Base-by-base conservation (phyloP, 2,888 invertebrate species). In the Iphiclides podalirius region DNA sequence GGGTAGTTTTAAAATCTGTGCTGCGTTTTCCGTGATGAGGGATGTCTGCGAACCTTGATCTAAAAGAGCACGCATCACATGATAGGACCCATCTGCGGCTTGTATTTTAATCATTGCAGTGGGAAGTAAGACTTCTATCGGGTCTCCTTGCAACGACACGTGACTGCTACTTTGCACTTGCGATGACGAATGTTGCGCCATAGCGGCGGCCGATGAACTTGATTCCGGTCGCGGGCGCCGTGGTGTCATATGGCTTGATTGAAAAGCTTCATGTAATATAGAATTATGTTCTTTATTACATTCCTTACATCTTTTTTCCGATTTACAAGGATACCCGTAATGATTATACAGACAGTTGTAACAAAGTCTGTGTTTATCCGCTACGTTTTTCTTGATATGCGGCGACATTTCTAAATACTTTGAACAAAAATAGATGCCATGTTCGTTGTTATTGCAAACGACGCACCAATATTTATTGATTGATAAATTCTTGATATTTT, bases 21-120 rank as follows among this genome's bases (percentile, higher is more conserved):
- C 55, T 31, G 34, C 3, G 1, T 61, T 54, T 6, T 51, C 54
- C 1, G 55, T 52, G 7, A 60, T 57, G 0, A 60, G 40, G 1
- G 55, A 55, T 17, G 37, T 45, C 31, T 57, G 53, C 3, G 56
- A 56, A 0, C 57, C 55, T 34, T 54, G 61, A 36, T 57, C 52
- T 0, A 59, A 40, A 1, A 60, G 38, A 3, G 53, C 58, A 23
- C 58, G 16, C 39, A 55, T 20, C 1, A 2, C 28, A 14, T 47
- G 37, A 36, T 51, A 42, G 1, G 28, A 46, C 1, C 51, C 57
- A 41, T 59, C 52, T 4, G 6, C 20, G 40, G 37, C 41, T 48
- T 37, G 36, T 2, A 54, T 50, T 8, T 52, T 47, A 1, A 59
- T 15, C 1, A 55, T 6, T 1, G 54, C 51, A 13, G 46, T 52